A percentile compares a stretch with the other conserved stretches of the same genome.
phyloP scores from a whole-genome alignment of 37 sponge, comb jelly and placozoan species.

The Cladorhizidae sp. region DNA sequence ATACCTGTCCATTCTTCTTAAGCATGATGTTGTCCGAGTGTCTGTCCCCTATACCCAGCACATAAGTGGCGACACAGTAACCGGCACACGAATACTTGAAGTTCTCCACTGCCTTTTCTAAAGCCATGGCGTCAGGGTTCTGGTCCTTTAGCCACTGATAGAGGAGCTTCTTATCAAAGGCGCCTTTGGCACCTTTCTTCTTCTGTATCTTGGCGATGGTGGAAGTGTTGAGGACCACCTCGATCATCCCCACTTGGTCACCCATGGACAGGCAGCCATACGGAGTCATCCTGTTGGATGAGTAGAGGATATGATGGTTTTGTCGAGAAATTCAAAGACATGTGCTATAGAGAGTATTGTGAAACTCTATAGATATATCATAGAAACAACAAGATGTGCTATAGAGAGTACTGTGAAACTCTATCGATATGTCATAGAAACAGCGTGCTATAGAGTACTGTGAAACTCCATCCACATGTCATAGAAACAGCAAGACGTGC shows the following conservation, averaged over 20 bases:
- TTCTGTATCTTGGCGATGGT: slow-evolving; percentile 97
- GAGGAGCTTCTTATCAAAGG: slow-evolving; percentile 85
- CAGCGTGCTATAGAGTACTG: too few relatives aligned
- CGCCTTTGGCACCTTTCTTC: slow-evolving; percentile 82
- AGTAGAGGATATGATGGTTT: too few relatives aligned
- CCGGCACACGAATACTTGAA: slow-evolving; percentile 96
- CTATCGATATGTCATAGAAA: too few relatives aligned
- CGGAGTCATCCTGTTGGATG: slow-evolving; percentile 77
- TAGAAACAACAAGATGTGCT: too few relatives aligned
- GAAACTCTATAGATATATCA: too few relatives aligned
- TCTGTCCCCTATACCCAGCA: slow-evolving; percentile 96
- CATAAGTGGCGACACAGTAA: slow-evolving; percentile 98
- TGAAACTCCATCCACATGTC: too few relatives aligned
- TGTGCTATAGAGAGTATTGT: too few relatives aligned
- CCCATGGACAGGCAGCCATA: slow-evolving; percentile 94
- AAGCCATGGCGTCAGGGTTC: slow-evolving; percentile 57
- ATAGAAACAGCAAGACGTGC: too few relatives aligned
- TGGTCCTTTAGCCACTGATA: slow-evolving; percentile 82
- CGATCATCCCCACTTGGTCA: slow-evolving; percentile 90
- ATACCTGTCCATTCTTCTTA: slow-evolving; percentile 86
- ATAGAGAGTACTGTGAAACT: too few relatives aligned
- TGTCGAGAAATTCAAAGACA: too few relatives aligned
- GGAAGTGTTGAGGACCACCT: slow-evolving; percentile 79
- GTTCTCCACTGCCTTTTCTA: slow-evolving; percentile 87
- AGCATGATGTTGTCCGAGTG: slow-evolving; percentile 99